phyloP scores from a whole-genome alignment of 2,113 vertebrate genomes.

The Gallinago paraguaiae region DNA sequence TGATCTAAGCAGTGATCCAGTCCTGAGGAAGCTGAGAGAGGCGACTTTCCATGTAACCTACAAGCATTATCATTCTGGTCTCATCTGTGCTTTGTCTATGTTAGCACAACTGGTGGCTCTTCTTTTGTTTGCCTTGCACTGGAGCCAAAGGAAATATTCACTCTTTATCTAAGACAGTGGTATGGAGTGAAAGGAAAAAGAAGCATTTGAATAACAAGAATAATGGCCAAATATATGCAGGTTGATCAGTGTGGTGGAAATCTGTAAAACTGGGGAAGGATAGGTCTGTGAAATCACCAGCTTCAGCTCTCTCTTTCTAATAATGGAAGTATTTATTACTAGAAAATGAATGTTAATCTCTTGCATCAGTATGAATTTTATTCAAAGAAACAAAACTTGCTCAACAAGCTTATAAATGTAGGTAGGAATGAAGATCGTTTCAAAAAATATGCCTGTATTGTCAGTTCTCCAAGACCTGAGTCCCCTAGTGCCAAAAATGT shows the following conservation, averaged over 20 bases:
- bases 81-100: neutral
- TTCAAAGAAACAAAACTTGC: neutral
- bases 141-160: neutral
- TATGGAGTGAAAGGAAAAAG: neutral
- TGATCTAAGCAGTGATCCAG: neutral
- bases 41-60: neutral
- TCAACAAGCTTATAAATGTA: neutral
- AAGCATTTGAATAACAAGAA: neutral
- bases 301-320: neutral
- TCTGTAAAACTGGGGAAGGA: neutral
- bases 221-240: neutral
- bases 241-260: neutral
- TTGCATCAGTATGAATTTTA: neutral
- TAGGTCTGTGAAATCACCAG: neutral
- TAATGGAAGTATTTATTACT: neutral
- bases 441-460: neutral
- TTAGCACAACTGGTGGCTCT: neutral
- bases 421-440: rapidly evolving
- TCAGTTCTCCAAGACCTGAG: neutral
- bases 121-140: neutral
- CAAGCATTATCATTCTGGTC: neutral
- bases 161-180: neutral
- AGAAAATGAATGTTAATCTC: neutral
- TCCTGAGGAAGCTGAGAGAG: neutral
- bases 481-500: neutral